Conservation (phyloP, 2,888 invertebrate genomes). For the Schrankia costaestrigalis region DNA sequence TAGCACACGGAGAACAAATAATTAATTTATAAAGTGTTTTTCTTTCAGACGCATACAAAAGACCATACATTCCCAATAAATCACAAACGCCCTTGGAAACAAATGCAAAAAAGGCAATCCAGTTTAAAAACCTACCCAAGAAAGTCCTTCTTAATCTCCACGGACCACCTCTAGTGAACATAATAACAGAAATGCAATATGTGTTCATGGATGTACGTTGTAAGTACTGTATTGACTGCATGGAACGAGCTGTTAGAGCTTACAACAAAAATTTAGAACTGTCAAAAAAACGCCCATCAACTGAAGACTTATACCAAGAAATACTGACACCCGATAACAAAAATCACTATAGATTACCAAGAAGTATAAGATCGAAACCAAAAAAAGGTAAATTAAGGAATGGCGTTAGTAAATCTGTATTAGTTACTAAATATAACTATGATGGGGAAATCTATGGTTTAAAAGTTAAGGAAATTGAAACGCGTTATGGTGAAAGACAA, state of each 20-base stretch:
- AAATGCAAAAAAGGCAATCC: too few species aligned
- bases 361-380: too few species aligned
- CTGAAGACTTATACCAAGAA: conserved; percentile 35
- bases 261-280: conserved; percentile 25
- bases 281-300: conserved; percentile 15
- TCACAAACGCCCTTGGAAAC: too few species aligned
- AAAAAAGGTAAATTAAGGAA: conserved; percentile 35
- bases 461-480: conserved; percentile 50
- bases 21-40: too few species aligned
- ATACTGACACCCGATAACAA: conserved; percentile 26
- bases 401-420: conserved; percentile 32
- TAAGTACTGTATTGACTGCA: conserved; percentile 45
- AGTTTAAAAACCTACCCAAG: too few species aligned
- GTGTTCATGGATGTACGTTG: conserved; percentile 45
- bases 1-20: too few species aligned
- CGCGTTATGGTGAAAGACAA: conserved; percentile 17
- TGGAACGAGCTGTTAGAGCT: conserved; percentile 48
- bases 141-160: too few species aligned
- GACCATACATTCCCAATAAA: too few species aligned
- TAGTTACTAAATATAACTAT: conserved; percentile 53
- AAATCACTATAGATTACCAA: too few species aligned
- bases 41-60: too few species aligned
- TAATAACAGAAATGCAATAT: too few species aligned
- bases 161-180: too few species aligned
- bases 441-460: conserved; percentile 52